Evolutionary conservation across 2,888 invertebrate species (phyloP).

Genomic region (Ichneumoninae sp.): DNA sequence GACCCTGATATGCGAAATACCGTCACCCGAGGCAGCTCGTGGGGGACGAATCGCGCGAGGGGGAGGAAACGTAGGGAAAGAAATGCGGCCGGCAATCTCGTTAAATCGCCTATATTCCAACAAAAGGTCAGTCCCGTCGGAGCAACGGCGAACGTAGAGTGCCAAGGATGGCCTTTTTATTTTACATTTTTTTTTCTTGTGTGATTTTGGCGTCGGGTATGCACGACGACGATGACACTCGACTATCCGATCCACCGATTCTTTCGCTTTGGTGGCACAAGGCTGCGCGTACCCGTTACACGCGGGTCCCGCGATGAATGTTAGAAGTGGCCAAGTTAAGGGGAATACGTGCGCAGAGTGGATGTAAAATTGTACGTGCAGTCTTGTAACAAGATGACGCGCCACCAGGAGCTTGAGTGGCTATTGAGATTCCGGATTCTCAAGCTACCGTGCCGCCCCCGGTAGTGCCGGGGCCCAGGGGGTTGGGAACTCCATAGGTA

Average conservation of each 20-base stretch:
- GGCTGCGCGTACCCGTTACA: constrained; percentile 8
- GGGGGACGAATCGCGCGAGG: constrained; percentile 21
- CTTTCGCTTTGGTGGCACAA: constrained; percentile 2
- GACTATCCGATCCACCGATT: constrained; percentile 63
- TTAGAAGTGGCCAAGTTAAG: constrained; percentile 13
- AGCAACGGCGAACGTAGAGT: constrained; percentile 58
- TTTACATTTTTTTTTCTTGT: constrained; percentile 32
- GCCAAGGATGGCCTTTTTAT: constrained; percentile 65
- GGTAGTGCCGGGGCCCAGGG: constrained; percentile 68
- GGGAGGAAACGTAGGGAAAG: constrained; percentile 26
- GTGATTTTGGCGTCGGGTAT: constrained; percentile 13
- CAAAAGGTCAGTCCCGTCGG: constrained; percentile 29
- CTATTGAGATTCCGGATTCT: constrained; percentile 81
- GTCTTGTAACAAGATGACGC: constrained; percentile 74
- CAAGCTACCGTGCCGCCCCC: constrained; percentile 72
- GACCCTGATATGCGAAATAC: constrained; percentile 81
- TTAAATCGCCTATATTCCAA: constrained; percentile 51
- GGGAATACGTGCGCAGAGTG: constrained; percentile 37
- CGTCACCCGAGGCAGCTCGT: constrained; percentile 75
- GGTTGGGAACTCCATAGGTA: constrained; percentile 67
- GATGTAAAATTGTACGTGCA: constrained; percentile 59
- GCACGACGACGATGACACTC: constrained; percentile 62
- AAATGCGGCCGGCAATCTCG: constrained; percentile 46
- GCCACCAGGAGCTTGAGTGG: constrained; percentile 75
- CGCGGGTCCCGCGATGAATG: background rate